A percentile compares a stretch with the other conserved stretches of the same genome.
Conservation (phyloP, 2,113 vertebrate genomes). For the Oryzias woworae region DNA sequence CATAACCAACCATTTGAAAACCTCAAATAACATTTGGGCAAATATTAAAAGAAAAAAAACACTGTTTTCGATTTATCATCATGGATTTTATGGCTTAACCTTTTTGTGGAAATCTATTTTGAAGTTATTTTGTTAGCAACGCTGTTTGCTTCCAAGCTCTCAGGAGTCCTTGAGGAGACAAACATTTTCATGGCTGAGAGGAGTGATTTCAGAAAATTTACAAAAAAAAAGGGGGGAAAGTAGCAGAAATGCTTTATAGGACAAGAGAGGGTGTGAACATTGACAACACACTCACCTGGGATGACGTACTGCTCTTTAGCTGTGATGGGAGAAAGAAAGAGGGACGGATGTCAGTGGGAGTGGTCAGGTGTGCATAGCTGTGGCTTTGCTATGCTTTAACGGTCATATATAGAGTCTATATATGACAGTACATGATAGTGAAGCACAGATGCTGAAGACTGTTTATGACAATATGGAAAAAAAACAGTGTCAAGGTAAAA, state of each 20-base stretch:
- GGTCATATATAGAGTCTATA: slow-evolving; percentile 75
- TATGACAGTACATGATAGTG: slow-evolving; percentile 60
- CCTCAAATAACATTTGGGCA: not conserved
- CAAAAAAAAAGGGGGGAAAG: slow-evolving; percentile 18
- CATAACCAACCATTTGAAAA: not conserved
- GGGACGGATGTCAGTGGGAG: slow-evolving; percentile 73
- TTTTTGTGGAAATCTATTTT: not conserved
- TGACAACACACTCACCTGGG: slow-evolving; percentile 79
- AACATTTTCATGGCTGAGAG: not conserved
- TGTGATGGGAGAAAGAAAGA: slow-evolving; percentile 80
- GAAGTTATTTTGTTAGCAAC: not conserved
- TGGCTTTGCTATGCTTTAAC: slow-evolving; percentile 60
- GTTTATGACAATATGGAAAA: slow-evolving; percentile 39
- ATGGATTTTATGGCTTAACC: not conserved
- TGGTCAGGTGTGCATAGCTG: slow-evolving; percentile 58
- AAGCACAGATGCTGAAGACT: slow-evolving; percentile 51
- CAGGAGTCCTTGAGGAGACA: not conserved
- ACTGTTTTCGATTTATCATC: not conserved
- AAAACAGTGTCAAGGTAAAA: slow-evolving; percentile 21
- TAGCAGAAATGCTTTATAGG: slow-evolving; percentile 25
- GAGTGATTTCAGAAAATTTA: slow-evolving; percentile 3
- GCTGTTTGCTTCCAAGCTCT: not conserved
- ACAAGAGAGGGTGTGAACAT: slow-evolving; percentile 50
- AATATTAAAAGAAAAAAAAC: not conserved
- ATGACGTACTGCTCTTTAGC: slow-evolving; percentile 85